Conservation (phyloP, 2,113 vertebrate genomes). For the Hippocampus comes region DNA sequence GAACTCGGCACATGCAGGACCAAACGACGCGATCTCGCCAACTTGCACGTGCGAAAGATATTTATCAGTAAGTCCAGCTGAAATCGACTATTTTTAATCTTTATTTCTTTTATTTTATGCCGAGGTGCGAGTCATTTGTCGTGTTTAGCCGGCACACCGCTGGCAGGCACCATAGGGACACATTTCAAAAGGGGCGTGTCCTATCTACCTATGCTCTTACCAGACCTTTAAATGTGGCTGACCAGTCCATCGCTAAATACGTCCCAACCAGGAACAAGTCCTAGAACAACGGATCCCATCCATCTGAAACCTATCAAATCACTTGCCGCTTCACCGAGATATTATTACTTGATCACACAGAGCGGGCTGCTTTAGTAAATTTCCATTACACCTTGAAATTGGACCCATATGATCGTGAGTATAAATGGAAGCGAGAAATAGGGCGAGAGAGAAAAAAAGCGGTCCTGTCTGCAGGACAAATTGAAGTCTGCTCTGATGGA, state of each 20-base stretch:
- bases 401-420: not conserved
- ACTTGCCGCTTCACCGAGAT: constrained; percentile 24
- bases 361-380: not conserved
- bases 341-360: not conserved
- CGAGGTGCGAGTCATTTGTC: constrained; percentile 56
- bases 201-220: too few relatives aligned
- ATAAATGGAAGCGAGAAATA: not conserved
- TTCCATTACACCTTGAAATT: not conserved
- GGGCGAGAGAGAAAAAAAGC: not conserved
- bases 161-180: constrained; percentile 23
- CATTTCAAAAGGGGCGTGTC: too few relatives aligned
- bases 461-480: too few relatives aligned
- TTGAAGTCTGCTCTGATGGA: constrained; percentile 56
- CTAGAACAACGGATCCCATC: too few relatives aligned
- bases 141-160: constrained; percentile 56
- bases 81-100: not conserved
- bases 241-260: too few relatives aligned
- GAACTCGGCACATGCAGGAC: too few relatives aligned
- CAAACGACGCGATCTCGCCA: too few relatives aligned
- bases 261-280: too few relatives aligned
- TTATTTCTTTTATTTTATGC: not conserved
- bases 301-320: too few relatives aligned
- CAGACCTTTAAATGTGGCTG: too few relatives aligned
- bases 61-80: not conserved
- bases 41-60: not conserved